These are phyloP conservation scores for Rhombomys opimus DNA, from an alignment of 2,113 vertebrate genomes.

Conservation along the genomic window DNA sequence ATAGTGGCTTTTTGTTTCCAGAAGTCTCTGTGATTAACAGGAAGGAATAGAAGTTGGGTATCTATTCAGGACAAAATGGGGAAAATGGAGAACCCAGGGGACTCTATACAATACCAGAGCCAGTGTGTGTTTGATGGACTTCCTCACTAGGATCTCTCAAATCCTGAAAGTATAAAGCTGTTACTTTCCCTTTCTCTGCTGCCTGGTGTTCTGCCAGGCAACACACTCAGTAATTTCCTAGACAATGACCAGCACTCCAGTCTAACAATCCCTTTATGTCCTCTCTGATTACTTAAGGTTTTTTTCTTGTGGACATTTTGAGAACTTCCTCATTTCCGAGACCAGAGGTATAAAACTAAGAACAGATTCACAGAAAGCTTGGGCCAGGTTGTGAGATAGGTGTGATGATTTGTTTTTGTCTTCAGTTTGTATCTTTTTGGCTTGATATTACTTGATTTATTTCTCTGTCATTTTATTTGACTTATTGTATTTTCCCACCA, in stretches of 20 bases:
- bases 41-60: not conserved
- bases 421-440: slow-evolving; percentile 38
- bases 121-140: not conserved
- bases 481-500: not conserved
- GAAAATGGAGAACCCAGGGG: not conserved
- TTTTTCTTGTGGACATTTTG: not conserved
- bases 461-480: not conserved
- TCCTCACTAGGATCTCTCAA: not conserved
- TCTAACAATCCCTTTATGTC: not conserved
- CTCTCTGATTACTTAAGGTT: not conserved
- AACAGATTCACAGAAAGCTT: not conserved
- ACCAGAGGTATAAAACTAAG: not conserved
- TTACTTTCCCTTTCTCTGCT: not conserved
- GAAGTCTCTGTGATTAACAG: not conserved
- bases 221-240: not conserved
- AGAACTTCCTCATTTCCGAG: not conserved
- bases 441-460: not conserved
- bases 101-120: not conserved
- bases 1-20: not conserved
- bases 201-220: not conserved
- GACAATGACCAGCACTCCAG: not conserved
- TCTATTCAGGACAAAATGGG: not conserved
- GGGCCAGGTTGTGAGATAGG: not conserved
- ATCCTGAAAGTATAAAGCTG: not conserved
- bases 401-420: not conserved